Evolutionary conservation across 2,113 vertebrate genomes (phyloP).

Genomic region (Orthonyx spaldingii): DNA sequence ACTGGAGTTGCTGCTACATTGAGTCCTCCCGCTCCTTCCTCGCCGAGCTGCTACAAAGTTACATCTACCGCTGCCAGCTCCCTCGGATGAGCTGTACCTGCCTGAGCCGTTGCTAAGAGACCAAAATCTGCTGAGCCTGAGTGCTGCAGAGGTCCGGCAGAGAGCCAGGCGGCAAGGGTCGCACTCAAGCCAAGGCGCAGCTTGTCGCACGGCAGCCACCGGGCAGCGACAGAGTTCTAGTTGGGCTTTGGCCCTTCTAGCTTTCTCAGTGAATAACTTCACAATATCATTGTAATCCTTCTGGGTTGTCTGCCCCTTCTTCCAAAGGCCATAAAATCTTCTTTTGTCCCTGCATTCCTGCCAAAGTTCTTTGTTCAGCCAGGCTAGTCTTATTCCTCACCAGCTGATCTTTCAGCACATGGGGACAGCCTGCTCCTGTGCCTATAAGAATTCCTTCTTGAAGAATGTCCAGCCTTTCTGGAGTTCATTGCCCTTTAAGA

Average conservation of each 20-base stretch:
- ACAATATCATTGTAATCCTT: not conserved
- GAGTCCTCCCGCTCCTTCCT: no score
- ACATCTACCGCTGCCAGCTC: no score
- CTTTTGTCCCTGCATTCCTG: not conserved
- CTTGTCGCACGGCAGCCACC: no score
- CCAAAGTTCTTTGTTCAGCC: not conserved
- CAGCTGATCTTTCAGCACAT: fast-evolving
- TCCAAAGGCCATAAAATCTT: not conserved
- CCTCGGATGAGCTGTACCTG: no score
- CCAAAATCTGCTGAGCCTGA: no score
- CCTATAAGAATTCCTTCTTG: not conserved
- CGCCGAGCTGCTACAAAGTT: no score
- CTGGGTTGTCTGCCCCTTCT: not conserved
- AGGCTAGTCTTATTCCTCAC: not conserved
- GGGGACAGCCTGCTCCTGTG: fast-evolving
- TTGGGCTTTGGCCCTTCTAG: not conserved
- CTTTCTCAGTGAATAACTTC: not conserved
- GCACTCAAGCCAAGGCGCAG: no score
- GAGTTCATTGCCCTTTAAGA: not conserved
- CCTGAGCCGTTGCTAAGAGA: no score
- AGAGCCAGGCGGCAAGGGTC: no score
- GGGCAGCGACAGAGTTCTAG: no score
- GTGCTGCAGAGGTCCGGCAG: no score
- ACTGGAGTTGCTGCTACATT: no score
- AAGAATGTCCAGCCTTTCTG: not conserved